phyloP scores from a whole-genome alignment of 1,140 invertebrate species.

The Mya arenaria region DNA sequence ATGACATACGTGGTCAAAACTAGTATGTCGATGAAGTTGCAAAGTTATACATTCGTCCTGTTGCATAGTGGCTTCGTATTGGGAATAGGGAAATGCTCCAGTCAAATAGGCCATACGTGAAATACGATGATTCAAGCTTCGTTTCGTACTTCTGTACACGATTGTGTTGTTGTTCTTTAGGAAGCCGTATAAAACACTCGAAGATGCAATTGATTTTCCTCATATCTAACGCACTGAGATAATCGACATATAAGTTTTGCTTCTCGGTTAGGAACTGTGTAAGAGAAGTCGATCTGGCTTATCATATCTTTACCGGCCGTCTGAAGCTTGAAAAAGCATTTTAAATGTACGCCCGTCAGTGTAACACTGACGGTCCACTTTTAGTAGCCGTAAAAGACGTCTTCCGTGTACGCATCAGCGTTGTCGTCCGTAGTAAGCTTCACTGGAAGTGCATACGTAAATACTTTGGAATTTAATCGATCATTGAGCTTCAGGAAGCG shows the following conservation, averaged over 20 bases:
- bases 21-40: conserved; percentile 88
- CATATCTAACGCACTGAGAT: conserved; percentile 91
- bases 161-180: conserved; percentile 62
- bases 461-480: conserved; percentile 90
- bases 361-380: conserved; percentile 93
- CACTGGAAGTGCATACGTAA: conserved; percentile 76
- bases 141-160: conserved; percentile 69
- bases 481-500: conserved; percentile 92
- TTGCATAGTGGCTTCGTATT: conserved; percentile 80
- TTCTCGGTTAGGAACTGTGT: conserved; percentile 89
- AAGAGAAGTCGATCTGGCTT: conserved; percentile 89
- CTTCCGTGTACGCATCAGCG: conserved; percentile 79
- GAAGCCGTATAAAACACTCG: conserved; percentile 84
- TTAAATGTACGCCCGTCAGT: conserved; percentile 89
- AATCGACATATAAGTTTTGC: conserved; percentile 91
- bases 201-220: conserved; percentile 90
- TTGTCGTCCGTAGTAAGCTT: conserved; percentile 65
- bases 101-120: conserved; percentile 90
- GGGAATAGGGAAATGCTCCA: conserved; percentile 91
- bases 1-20: conserved; percentile 91
- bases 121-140: conserved; percentile 87
- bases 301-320: conserved; percentile 87
- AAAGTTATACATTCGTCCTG: conserved; percentile 81
- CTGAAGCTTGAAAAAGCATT: conserved; percentile 91
- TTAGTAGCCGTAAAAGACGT: conserved; percentile 92